These are phyloP conservation scores for Chloropsis cyanopogon DNA, from an alignment of 2,113 vertebrate genomes.

Conservation along the genomic window DNA sequence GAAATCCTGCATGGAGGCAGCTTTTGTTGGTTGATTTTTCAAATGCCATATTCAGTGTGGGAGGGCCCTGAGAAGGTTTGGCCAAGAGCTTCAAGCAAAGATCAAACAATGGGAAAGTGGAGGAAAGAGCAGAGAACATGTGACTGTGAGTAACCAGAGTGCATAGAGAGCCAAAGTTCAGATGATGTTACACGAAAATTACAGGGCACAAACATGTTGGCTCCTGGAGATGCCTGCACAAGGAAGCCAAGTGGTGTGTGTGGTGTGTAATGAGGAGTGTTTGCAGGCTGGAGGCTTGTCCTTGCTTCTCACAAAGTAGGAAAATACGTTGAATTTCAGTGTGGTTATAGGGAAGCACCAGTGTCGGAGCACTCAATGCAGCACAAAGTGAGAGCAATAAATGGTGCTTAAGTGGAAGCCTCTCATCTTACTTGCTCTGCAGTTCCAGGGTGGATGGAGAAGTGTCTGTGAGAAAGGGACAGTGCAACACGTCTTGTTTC, in stretches of 20 bases:
- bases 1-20: background rate
- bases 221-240: background rate
- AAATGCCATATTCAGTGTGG: background rate
- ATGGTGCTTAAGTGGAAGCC: background rate
- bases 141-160: background rate
- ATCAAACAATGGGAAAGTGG: background rate
- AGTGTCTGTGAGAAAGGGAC: background rate
- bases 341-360: background rate
- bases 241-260: background rate
- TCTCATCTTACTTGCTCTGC: background rate
- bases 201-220: background rate
- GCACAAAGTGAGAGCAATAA: background rate
- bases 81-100: background rate
- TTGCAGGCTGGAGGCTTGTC: background rate
- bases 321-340: background rate
- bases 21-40: background rate
- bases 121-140: background rate
- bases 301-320: background rate
- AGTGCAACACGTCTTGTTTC: background rate
- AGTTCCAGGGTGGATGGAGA: background rate
- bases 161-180: background rate
- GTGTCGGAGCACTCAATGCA: rapidly evolving
- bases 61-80: background rate
- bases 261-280: background rate
- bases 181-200: background rate